These are phyloP conservation scores for Mythimna albipuncta DNA, from an alignment of 2,888 invertebrate genomes.

Conservation along the genomic window DNA sequence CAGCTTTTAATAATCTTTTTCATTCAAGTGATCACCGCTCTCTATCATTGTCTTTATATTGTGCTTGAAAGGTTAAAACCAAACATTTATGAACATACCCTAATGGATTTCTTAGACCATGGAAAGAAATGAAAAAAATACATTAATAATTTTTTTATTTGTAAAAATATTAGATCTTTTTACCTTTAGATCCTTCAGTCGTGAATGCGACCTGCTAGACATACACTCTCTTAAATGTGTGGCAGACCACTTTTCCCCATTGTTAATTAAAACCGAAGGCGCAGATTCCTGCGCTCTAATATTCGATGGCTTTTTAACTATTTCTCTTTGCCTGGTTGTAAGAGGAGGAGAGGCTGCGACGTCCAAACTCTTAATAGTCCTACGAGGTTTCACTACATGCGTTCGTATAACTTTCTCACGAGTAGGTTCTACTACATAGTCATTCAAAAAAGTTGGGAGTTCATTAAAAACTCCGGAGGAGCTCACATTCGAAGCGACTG, in stretches of 20 bases:
- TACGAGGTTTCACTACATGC: slow-evolving; percentile 80
- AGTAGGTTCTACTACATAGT: slow-evolving; percentile 74
- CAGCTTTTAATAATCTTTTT: too few relatives aligned
- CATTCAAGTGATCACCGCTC: too few relatives aligned
- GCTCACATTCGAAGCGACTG: slow-evolving; percentile 77
- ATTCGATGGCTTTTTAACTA: slow-evolving; percentile 59
- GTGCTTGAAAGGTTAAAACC: background rate
- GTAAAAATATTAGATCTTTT: background rate
- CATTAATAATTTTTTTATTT: too few relatives aligned
- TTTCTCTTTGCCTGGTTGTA: slow-evolving; percentile 57
- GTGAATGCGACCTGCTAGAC: slow-evolving; percentile 80
- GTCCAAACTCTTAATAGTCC: slow-evolving; percentile 82
- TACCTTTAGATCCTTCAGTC: slow-evolving; percentile 83
- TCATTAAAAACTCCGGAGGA: slow-evolving; percentile 79
- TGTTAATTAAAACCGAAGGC: slow-evolving; percentile 71
- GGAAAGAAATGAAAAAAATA: background rate
- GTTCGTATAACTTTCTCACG: slow-evolving; percentile 69
- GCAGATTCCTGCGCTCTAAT: slow-evolving; percentile 73
- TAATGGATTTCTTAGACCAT: background rate
- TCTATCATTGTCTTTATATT: too few relatives aligned
- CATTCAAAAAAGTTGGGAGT: slow-evolving; percentile 82
- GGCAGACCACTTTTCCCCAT: slow-evolving; percentile 73
- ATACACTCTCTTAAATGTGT: slow-evolving; percentile 75
- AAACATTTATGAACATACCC: background rate
- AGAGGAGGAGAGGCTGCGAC: slow-evolving; percentile 75